A percentile compares a stretch with the other conserved stretches of the same genome.
phyloP scores from a whole-genome alignment of 2,797 vertebrate species.

The Rallus crepitans region DNA sequence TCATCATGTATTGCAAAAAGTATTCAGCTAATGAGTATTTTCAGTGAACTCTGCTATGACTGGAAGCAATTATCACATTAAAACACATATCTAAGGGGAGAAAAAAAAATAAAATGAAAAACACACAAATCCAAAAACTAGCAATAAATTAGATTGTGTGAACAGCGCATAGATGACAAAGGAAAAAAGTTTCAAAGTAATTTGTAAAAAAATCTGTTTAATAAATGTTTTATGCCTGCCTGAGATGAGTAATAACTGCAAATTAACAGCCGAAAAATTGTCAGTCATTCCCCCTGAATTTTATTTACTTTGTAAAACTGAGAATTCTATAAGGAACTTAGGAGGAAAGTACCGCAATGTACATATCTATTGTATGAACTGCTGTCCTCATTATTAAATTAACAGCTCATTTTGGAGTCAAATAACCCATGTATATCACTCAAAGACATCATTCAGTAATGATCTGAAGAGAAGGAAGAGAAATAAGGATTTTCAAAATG shows the following conservation, averaged over 20 bases:
- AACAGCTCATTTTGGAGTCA: neutral
- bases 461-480: neutral
- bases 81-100: neutral
- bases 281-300: neutral
- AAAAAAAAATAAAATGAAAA: neutral
- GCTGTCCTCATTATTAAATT: neutral
- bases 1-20: neutral
- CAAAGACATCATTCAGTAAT: neutral
- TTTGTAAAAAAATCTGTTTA: rapidly evolving
- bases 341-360: neutral
- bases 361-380: neutral
- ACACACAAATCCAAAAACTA: too few relatives aligned
- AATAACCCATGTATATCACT: neutral
- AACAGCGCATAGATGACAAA: neutral
- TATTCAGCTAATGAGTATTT: neutral
- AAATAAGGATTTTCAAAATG: neutral
- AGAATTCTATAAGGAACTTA: neutral
- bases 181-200: neutral
- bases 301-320: neutral
- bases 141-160: neutral
- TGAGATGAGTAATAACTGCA: neutral
- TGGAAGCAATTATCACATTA: neutral
- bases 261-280: neutral
- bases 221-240: neutral
- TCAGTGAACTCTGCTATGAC: neutral